Percentiles rank a stretch among this genome's conserved stretches.
Conservation (phyloP, 2,888 invertebrate genomes). For the Willowsia nigromaculata region DNA sequence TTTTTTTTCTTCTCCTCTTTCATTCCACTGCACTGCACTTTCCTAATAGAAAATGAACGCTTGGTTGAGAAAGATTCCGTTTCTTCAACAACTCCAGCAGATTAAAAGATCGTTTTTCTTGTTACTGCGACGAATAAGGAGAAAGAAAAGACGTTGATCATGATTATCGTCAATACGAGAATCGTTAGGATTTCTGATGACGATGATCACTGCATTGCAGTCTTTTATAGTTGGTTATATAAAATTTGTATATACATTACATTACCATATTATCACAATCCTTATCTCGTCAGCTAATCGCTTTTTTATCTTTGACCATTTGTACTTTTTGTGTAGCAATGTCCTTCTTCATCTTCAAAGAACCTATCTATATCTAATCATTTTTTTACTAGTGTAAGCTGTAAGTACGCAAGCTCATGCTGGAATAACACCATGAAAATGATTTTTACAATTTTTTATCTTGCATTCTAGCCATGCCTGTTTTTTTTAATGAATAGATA, state of each 20-base stretch:
- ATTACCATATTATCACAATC: neutral
- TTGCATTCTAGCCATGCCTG: too few species aligned
- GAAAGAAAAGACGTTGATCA: neutral
- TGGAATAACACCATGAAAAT: too few species aligned
- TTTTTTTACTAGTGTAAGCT: neutral
- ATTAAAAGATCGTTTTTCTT: too few species aligned
- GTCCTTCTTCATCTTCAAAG: neutral
- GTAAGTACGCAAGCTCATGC: slow-evolving; percentile 8
- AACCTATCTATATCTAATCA: neutral
- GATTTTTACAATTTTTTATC: too few species aligned
- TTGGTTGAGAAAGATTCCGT: too few species aligned
- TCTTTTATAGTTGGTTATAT: neutral
- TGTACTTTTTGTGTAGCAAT: neutral
- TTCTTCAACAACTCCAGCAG: too few species aligned
- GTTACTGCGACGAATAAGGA: too few species aligned
- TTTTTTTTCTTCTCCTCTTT: too few species aligned
- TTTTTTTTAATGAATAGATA: too few species aligned
- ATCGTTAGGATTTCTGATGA: too few species aligned
- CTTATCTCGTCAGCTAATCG: slow-evolving; percentile 59
- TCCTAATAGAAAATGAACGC: too few species aligned
- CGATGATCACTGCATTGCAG: neutral
- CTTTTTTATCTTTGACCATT: slow-evolving; percentile 13
- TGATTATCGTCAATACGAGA: neutral
- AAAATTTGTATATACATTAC: neutral
- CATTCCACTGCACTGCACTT: neutral